phyloP scores from a whole-genome alignment of 2,113 vertebrate genomes.

The Henicopernis longicauda region DNA sequence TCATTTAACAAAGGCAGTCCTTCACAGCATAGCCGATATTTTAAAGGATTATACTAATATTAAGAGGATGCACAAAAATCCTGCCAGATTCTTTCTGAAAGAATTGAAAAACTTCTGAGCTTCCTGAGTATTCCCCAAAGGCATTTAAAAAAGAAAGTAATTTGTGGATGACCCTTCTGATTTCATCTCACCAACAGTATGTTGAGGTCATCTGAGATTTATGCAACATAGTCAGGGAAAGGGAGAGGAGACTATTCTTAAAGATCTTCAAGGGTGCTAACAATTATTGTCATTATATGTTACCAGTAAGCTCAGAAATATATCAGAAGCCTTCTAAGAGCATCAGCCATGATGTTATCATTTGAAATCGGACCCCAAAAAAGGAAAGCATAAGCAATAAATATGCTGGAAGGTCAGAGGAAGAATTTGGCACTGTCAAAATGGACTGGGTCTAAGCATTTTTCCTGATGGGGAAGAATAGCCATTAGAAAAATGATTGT shows the following conservation, averaged over 20 bases:
- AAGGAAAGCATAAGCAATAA: constrained; percentile 28
- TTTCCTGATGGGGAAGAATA: constrained; percentile 53
- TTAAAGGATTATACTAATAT: neutral
- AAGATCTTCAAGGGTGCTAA: neutral
- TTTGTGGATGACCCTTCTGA: neutral
- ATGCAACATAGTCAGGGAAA: neutral
- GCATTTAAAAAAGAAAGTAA: neutral
- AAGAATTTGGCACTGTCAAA: constrained; percentile 10
- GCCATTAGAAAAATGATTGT: constrained; percentile 57
- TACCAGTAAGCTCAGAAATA: constrained; percentile 32
- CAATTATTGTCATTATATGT: neutral
- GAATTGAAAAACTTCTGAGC: neutral
- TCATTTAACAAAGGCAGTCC: neutral
- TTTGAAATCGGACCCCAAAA: neutral
- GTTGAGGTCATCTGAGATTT: neutral
- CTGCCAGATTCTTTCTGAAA: neutral
- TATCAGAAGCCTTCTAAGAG: constrained; percentile 14
- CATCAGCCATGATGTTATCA: constrained; percentile 18
- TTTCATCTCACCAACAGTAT: neutral
- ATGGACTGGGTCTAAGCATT: constrained; percentile 37
- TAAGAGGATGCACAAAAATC: neutral
- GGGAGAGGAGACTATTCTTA: neutral
- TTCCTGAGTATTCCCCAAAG: neutral
- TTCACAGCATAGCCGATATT: neutral
- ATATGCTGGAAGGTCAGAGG: constrained; percentile 6